These are phyloP conservation scores for Corydoras sp. DNA, from an alignment of 2,113 vertebrate genomes.

Conservation along the genomic window DNA sequence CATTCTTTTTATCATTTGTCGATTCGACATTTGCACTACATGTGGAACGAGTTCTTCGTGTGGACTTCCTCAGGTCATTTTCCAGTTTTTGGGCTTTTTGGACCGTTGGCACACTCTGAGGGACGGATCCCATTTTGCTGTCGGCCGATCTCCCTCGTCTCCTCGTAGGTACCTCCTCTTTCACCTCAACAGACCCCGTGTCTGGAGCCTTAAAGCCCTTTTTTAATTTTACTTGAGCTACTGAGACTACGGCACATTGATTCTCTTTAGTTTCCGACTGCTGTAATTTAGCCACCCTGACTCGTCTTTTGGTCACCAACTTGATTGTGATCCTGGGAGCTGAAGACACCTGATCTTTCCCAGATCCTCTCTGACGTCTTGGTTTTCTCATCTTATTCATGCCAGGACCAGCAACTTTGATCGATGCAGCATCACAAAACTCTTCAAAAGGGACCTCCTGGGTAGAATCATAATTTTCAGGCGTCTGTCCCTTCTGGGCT, in stretches of 20 bases:
- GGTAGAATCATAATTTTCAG: constrained; percentile 50
- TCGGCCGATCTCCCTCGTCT: constrained; percentile 63
- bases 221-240: constrained; percentile 75
- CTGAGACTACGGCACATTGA: constrained; percentile 69
- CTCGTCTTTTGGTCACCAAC: constrained; percentile 67
- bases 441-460: constrained; percentile 43
- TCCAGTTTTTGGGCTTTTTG: constrained; percentile 57
- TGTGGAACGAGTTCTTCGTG: constrained; percentile 35
- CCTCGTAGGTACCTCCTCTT: constrained; percentile 41
- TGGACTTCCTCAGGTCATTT: constrained; percentile 39
- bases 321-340: constrained; percentile 71
- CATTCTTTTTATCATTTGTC: constrained; percentile 52
- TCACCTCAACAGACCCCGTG: constrained; percentile 46
- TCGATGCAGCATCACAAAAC: constrained; percentile 40
- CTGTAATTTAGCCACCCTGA: constrained; percentile 49
- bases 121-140: constrained; percentile 47
- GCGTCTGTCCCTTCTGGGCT: constrained; percentile 43
- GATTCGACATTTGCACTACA: constrained; percentile 43
- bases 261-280: constrained; percentile 67
- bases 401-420: constrained; percentile 49
- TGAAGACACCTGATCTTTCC: constrained; percentile 52
- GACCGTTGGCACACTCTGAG: constrained; percentile 43
- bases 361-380: constrained; percentile 46
- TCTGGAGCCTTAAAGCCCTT: constrained; percentile 48
- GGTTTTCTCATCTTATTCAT: constrained; percentile 50